Evolutionary conservation across 1,140 invertebrate genomes (phyloP).

Genomic region (Drosophila azteca): DNA sequence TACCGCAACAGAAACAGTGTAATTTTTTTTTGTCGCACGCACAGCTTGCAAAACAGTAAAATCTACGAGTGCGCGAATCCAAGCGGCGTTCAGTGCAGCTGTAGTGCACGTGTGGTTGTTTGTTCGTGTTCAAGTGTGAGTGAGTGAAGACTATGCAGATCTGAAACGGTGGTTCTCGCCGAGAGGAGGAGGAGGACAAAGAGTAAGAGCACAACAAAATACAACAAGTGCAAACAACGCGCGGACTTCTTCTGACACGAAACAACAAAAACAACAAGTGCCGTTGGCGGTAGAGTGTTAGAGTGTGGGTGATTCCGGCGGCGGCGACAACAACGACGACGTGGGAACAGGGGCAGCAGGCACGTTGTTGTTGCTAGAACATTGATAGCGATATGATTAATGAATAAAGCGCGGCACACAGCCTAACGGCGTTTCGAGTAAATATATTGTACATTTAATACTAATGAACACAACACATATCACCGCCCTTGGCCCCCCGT

Average conservation of each 20-base stretch:
- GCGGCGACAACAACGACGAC: no score
- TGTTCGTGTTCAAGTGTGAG: no score
- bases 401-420: conserved; percentile 7
- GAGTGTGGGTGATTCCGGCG: no score
- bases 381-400: conserved; percentile 29
- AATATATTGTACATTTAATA: conserved; percentile 21
- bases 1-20: no score
- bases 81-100: no score
- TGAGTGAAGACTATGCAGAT: no score
- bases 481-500: no score
- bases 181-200: not conserved
- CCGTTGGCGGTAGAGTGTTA: conserved; percentile 8
- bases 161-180: no score
- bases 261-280: conserved; percentile 15
- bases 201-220: conserved; percentile 31
- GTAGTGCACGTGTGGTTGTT: no score
- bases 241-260: conserved; percentile 12
- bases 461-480: not conserved
- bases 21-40: no score
- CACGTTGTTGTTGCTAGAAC: conserved; percentile 7
- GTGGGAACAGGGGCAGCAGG: not conserved
- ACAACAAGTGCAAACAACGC: conserved; percentile 64
- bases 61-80: no score
- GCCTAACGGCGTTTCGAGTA: conserved; percentile 28
- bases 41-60: no score